phyloP scores from a whole-genome alignment of 2,888 invertebrate species.

The Andrena camellia region DNA sequence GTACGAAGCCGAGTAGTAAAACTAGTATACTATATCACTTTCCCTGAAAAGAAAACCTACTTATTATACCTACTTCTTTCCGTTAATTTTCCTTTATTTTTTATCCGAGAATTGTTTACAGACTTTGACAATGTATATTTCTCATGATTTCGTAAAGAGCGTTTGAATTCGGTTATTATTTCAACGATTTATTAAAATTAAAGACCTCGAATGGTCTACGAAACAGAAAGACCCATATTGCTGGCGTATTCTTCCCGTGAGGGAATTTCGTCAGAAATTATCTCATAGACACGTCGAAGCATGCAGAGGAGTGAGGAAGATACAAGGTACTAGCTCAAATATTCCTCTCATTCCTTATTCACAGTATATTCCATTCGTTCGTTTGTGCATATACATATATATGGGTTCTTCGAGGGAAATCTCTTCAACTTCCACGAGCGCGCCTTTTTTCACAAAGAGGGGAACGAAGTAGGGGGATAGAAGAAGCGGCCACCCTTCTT shows the following conservation, averaged over 20 bases:
- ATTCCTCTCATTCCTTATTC: slow-evolving; percentile 83
- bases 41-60: too few relatives aligned
- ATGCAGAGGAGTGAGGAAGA: slow-evolving; percentile 25
- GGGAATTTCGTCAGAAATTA: slow-evolving; percentile 35
- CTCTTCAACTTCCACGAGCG: slow-evolving; percentile 65
- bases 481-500: slow-evolving; percentile 44
- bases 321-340: slow-evolving; percentile 72
- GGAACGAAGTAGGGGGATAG: slow-evolving; percentile 38
- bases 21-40: too few relatives aligned
- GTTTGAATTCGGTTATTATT: too few relatives aligned
- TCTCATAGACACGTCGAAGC: slow-evolving; percentile 33
- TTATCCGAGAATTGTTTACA: too few relatives aligned
- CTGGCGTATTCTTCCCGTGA: too few relatives aligned
- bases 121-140: too few relatives aligned
- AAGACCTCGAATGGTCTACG: background rate
- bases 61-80: too few relatives aligned
- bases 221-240: too few relatives aligned
- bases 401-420: slow-evolving; percentile 71
- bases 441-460: slow-evolving; percentile 38
- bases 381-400: slow-evolving; percentile 72
- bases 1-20: too few relatives aligned
- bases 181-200: background rate
- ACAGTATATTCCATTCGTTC: slow-evolving; percentile 82
- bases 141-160: too few relatives aligned
- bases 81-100: too few relatives aligned